These are phyloP conservation scores for Eupithecia pulchellata DNA, from an alignment of 2,888 invertebrate genomes.

Conservation along the genomic window DNA sequence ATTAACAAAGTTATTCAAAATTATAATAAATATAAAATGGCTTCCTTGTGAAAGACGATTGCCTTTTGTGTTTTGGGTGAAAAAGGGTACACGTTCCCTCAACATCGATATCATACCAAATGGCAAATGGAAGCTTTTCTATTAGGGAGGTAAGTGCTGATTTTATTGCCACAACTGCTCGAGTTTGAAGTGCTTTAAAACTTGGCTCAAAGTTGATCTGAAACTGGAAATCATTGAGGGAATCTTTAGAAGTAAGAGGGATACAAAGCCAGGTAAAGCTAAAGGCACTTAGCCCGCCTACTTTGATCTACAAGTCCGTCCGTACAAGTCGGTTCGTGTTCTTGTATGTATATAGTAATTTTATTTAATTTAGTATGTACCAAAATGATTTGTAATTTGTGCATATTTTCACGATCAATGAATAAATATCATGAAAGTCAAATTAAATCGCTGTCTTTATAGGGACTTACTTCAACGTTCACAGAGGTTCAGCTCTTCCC, in stretches of 20 bases:
- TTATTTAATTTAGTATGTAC: too few species aligned
- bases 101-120: background rate
- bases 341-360: too few species aligned
- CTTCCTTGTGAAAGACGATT: too few species aligned
- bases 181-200: slow-evolving; percentile 36
- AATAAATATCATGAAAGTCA: background rate
- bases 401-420: too few species aligned
- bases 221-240: slow-evolving; percentile 40
- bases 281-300: background rate
- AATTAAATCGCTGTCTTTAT: background rate
- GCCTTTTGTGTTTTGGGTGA: too few species aligned
- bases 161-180: slow-evolving; percentile 20
- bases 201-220: slow-evolving; percentile 38
- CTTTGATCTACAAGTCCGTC: background rate
- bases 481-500: background rate
- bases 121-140: background rate
- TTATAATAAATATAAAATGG: too few species aligned
- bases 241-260: slow-evolving; percentile 24
- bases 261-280: slow-evolving; percentile 8
- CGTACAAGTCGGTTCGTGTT: too few species aligned
- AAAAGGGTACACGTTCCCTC: too few species aligned
- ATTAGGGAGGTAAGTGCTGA: slow-evolving; percentile 14
- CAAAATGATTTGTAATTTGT: background rate
- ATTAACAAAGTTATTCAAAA: too few species aligned
- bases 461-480: background rate